These are phyloP conservation scores for Ichneumon xanthorius DNA, from an alignment of 2,888 invertebrate genomes.

Conservation along the genomic window DNA sequence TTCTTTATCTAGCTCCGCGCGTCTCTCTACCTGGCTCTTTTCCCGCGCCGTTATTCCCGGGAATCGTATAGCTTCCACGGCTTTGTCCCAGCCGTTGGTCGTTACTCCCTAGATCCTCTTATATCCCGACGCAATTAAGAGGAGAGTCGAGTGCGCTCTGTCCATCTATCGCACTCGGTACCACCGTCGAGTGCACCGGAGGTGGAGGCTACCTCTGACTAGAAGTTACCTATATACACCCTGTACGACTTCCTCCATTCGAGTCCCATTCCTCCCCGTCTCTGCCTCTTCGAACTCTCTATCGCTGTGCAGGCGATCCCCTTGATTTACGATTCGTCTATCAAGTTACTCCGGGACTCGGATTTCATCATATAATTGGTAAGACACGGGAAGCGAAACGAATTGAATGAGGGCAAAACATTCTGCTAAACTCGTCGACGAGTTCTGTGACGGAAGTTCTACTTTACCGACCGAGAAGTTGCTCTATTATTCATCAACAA, in stretches of 20 bases:
- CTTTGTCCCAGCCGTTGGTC: slow-evolving; percentile 64
- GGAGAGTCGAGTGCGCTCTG: slow-evolving; percentile 63
- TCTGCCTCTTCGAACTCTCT: slow-evolving; percentile 3
- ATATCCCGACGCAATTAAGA: slow-evolving; percentile 71
- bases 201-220: slow-evolving; percentile 42
- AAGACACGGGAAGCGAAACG: slow-evolving; percentile 19
- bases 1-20: slow-evolving; percentile 12
- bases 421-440: neutral
- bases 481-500: slow-evolving; percentile 11
- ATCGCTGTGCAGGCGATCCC: neutral
- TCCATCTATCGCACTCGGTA: slow-evolving; percentile 57
- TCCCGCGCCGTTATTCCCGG: slow-evolving; percentile 55
- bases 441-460: neutral
- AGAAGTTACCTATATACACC: slow-evolving; percentile 33
- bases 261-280: slow-evolving; percentile 2
- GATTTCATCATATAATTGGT: slow-evolving; percentile 18
- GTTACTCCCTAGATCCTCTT: slow-evolving; percentile 64
- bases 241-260: slow-evolving; percentile 23
- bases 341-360: slow-evolving; percentile 20
- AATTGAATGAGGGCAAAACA: slow-evolving; percentile 1
- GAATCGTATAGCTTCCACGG: slow-evolving; percentile 57
- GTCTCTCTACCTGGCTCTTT: slow-evolving; percentile 40
- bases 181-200: slow-evolving; percentile 24
- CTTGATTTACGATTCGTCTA: slow-evolving; percentile 47
- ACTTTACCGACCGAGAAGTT: neutral